Base-by-base conservation (phyloP, 2,888 invertebrate genomes). In the Cerceris rybyensis region DNA sequence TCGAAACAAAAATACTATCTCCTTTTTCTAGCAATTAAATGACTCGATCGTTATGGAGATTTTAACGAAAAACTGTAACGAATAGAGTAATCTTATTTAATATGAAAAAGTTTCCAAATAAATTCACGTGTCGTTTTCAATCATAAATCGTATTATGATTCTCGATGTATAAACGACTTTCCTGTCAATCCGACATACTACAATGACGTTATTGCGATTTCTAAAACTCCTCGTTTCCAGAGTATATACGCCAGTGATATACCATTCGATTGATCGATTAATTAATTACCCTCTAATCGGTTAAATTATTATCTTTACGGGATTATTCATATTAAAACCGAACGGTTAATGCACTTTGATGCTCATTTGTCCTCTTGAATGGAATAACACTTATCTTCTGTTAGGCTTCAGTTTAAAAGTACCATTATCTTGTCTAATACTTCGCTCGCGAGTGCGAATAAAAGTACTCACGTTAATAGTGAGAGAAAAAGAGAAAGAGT, bases 401-500 rank as follows among this genome's bases (percentile, higher is more conserved):
- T 7, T 17, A 7, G 16, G 8, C 28, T 39, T 57, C 17, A 17
- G 7, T n/a, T 7, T 16, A 54, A 13, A 13, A 7, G 46, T 46
- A 54, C 7, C 14, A 54, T 54, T 54, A n/a, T n/a, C 46, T 14
- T 41, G 42, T 50, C 16, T 13, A 14, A 57, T 54, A 54, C 59
- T 39, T 14, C 14, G n/a, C 39, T n/a, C 8, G 8, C 46, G 67
- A 60, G 42, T 61, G 49, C 73, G 58, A 52, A 66, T 60, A 73
- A 79, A 79, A 74, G 66, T 79, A 79, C 66, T 28, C 28, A 28
- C 28, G 28, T 28, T 28, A 28, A 28, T 1, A 28, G 28, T 28
- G 28, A 28, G 28, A 28, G 4, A 28, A 28, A 28, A n/a, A n/a
- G n/a, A n/a, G n/a, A n/a, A n/a, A n/a, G n/a, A n/a, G n/a, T n/a